Base-by-base conservation (phyloP, 2,797 vertebrate genomes). In the Odontamblyopus lacepedii region DNA sequence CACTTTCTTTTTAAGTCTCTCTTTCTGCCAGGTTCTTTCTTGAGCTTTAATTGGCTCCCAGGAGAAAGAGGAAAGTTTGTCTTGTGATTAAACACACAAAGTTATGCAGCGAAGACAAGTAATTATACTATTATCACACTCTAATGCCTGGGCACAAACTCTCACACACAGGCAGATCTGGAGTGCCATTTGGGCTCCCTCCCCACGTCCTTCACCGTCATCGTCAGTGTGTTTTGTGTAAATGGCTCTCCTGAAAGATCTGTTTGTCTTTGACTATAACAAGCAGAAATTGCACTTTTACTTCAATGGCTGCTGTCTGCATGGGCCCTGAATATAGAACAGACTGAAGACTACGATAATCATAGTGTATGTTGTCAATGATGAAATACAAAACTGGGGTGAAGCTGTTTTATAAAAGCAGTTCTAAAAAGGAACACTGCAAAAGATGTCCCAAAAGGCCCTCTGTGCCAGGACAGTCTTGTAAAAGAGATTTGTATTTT, bases 1-100 rank as follows among this genome's bases (percentile, higher is more conserved):
- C 73, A 62, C 56, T 73, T 27, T 15, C 50, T 63, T 23, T 35
- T n/a, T 63, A 11, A n/a, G 30, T 77, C 67, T 82, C 74, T 75
- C 78, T 86, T 66, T 80, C 76, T 78, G 71, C 77, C 75, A 75
- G 83, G 63, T 75, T 89, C 80, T 87, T 87, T 88, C 87, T 84
- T 83, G 74, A 82, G 81, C 87, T 90, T 88, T 92, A 93, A 94
- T 93, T 93, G 89, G 88, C 81, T 91, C 92, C 91, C 85, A 78
- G 78, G 92, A 90, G 92, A 79, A 86, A 85, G 71, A 67, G 70
- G 63, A 82, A 87, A 82, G 77, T 80, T 80, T 86, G 85, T 85
- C 85, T 85, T 83, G 78, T 87, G 87, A 91, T 91, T 91, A 90
- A 86, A 89, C 84, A 86, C 78, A 84, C 75, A 79, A 79, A 78